These are phyloP conservation scores for Eupeodes latifasciatus DNA, from an alignment of 2,888 invertebrate species.

Conservation along the genomic window DNA sequence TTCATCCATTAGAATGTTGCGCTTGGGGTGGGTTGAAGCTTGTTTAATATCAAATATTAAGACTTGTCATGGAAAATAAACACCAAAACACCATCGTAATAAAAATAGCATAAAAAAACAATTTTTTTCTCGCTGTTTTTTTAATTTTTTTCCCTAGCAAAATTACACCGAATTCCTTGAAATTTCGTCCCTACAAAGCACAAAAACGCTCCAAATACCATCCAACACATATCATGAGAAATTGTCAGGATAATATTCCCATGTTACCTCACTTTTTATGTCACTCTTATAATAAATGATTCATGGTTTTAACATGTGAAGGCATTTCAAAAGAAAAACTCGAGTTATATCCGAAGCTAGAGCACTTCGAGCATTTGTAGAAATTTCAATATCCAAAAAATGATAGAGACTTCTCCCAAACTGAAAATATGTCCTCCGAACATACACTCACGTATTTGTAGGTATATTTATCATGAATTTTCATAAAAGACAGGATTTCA, in stretches of 20 bases:
- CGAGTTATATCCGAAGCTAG: too few relatives aligned
- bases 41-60: too few relatives aligned
- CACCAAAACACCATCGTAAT: neutral
- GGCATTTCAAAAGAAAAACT: neutral
- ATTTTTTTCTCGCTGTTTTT: too few relatives aligned
- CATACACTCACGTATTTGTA: neutral
- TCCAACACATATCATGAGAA: neutral
- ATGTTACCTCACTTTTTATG: neutral
- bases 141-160: neutral
- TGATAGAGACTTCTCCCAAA: neutral
- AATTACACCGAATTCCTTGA: neutral
- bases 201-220: neutral
- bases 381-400: neutral
- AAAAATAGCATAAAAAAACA: neutral
- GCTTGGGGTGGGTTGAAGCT: too few relatives aligned
- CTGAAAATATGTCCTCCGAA: neutral
- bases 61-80: neutral
- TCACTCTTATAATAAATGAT: slow-evolving; percentile 1
- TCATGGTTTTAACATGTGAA: neutral
- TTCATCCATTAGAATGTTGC: too few relatives aligned
- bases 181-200: neutral
- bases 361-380: neutral
- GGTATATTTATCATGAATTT: neutral
- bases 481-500: neutral
- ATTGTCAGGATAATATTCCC: slow-evolving; percentile 14